Conservation (phyloP, 1,140 invertebrate genomes). For the Bombus balteatus region DNA sequence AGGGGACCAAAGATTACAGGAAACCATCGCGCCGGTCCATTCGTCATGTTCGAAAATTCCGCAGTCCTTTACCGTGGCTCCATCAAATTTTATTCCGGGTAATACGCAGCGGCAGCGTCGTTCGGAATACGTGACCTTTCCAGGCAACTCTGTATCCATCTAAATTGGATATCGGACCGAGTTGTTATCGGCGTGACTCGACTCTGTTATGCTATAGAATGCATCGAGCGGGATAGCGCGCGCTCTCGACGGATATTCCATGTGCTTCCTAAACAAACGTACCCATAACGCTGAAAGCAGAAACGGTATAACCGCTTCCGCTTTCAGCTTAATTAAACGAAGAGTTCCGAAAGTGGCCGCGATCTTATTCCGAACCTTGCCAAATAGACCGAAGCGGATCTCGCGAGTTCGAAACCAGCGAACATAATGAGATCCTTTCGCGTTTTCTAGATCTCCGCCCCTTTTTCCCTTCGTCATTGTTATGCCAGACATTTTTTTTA, state of each 20-base stretch:
- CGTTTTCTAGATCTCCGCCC: background rate
- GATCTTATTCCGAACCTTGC: background rate
- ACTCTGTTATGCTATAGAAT: background rate
- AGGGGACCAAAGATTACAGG: background rate
- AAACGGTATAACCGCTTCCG: conserved; percentile 21
- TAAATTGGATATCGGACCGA: conserved; percentile 36
- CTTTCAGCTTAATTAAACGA: conserved; percentile 59
- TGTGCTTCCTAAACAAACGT: conserved; percentile 37
- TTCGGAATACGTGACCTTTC: conserved; percentile 43
- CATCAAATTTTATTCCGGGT: conserved; percentile 50
- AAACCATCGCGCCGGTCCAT: conserved; percentile 23
- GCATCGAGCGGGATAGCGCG: background rate
- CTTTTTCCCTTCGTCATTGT: background rate
- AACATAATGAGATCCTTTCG: background rate
- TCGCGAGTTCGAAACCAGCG: background rate
- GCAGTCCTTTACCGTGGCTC: conserved; percentile 26
- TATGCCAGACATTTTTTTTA: conserved; percentile 17
- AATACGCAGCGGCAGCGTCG: conserved; percentile 34
- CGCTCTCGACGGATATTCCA: background rate
- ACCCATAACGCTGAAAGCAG: conserved; percentile 16
- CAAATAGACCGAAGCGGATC: conserved; percentile 14
- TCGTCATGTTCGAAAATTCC: conserved; percentile 52
- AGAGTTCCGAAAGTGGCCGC: conserved; percentile 10
- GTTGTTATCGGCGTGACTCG: background rate
- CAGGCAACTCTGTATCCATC: conserved; percentile 39